A percentile compares a stretch with the other conserved stretches of the same genome.
phyloP scores from a whole-genome alignment of 2,113 vertebrate species.

The Catharus bicknelli region DNA sequence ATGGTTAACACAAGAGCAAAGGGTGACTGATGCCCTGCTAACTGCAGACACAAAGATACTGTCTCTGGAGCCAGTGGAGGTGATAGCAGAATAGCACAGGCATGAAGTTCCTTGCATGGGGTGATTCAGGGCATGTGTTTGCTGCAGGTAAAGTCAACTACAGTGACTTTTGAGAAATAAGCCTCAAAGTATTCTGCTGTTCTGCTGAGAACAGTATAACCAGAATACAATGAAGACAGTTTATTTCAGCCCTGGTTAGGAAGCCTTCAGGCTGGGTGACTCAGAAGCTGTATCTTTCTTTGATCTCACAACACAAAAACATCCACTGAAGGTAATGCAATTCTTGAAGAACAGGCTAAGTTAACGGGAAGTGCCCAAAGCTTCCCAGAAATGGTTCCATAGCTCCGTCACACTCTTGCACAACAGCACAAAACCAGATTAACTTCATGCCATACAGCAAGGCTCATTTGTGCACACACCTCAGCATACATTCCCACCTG shows the following conservation, averaged over 20 bases:
- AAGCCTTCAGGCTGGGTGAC: neutral
- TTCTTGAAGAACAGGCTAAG: neutral
- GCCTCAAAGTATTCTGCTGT: neutral
- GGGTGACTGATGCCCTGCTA: neutral
- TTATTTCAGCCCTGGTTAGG: neutral
- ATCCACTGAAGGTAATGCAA: neutral
- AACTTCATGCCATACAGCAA: constrained; percentile 31
- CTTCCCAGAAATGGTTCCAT: constrained; percentile 10
- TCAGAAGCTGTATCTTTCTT: neutral
- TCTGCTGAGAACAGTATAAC: neutral
- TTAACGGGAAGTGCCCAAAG: neutral
- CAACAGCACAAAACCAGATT: constrained; percentile 25
- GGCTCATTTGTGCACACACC: neutral
- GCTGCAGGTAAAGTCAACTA: neutral
- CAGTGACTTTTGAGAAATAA: neutral
- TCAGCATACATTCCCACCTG: neutral
- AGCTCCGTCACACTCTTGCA: neutral
- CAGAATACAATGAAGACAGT: neutral
- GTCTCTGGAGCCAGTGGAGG: neutral
- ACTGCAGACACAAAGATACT: neutral
- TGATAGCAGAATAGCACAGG: neutral
- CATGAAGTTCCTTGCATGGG: neutral
- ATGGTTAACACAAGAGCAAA: neutral
- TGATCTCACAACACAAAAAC: neutral
- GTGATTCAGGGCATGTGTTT: neutral